Evolutionary conservation across 2,113 vertebrate species (phyloP).

Genomic region (Lasiurus cinereus): DNA sequence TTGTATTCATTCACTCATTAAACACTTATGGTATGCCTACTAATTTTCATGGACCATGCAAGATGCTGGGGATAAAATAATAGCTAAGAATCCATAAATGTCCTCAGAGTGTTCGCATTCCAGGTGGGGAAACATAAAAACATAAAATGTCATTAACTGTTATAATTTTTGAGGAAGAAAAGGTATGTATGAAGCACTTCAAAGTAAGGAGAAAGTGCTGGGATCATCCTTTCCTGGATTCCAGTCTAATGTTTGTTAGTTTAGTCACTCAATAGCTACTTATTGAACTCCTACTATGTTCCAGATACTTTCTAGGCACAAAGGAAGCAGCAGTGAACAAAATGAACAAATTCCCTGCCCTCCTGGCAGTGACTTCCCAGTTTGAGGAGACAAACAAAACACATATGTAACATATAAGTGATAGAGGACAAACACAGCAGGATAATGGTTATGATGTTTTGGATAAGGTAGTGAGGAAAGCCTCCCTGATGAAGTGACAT

Average conservation of each 20-base stretch:
- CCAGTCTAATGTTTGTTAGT: neutral
- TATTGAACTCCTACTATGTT: neutral
- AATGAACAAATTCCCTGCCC: neutral
- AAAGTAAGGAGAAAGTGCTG: neutral
- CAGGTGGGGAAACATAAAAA: neutral
- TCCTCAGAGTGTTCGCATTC: neutral
- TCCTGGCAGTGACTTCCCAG: constrained; percentile 1
- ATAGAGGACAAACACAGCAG: neutral
- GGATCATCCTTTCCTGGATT: neutral
- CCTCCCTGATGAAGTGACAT: neutral
- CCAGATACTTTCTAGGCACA: neutral
- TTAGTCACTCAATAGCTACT: neutral
- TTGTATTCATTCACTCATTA: neutral
- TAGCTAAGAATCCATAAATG: neutral
- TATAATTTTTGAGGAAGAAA: neutral
- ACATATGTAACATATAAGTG: neutral
- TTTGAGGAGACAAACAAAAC: neutral
- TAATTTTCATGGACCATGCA: neutral
- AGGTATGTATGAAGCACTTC: neutral
- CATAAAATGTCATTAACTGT: neutral
- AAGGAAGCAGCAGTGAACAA: neutral
- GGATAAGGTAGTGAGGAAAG: neutral
- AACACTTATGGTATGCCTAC: neutral
- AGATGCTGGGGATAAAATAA: neutral
- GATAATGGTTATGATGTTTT: neutral